Conservation (phyloP, 2,113 vertebrate genomes). For the Cavia aperea region DNA sequence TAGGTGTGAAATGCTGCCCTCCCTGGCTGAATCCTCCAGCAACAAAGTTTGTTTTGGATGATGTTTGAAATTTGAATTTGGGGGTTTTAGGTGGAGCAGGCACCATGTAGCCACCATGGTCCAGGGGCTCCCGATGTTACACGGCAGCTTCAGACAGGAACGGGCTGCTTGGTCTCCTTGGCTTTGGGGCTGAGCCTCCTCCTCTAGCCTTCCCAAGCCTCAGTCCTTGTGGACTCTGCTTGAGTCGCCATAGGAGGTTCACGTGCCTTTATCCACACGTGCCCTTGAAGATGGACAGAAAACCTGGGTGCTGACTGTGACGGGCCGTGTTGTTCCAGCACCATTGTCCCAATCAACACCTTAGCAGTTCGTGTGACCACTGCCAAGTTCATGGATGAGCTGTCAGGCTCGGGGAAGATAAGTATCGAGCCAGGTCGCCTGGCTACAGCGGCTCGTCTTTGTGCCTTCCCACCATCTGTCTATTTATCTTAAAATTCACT, state of each 20-base stretch:
- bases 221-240: not conserved
- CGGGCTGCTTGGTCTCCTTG: accelerated
- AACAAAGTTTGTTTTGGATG: constrained; percentile 1
- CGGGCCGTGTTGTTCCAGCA: too few relatives aligned
- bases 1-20: not conserved
- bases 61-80: not conserved
- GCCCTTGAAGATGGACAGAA: not conserved
- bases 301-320: not conserved
- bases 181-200: accelerated
- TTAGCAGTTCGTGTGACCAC: accelerated
- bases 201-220: not conserved
- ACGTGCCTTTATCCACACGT: accelerated
- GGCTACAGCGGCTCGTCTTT: accelerated
- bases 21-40: not conserved
- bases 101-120: accelerated
- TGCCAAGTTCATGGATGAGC: accelerated
- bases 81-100: not conserved
- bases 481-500: not conserved
- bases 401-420: not conserved
- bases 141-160: accelerated
- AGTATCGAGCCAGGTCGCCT: not conserved
- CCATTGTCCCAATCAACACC: accelerated
- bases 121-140: accelerated
- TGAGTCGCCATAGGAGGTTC: accelerated
- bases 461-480: not conserved